phyloP scores from a whole-genome alignment of 2,113 vertebrate genomes.

The Papio anubis region DNA sequence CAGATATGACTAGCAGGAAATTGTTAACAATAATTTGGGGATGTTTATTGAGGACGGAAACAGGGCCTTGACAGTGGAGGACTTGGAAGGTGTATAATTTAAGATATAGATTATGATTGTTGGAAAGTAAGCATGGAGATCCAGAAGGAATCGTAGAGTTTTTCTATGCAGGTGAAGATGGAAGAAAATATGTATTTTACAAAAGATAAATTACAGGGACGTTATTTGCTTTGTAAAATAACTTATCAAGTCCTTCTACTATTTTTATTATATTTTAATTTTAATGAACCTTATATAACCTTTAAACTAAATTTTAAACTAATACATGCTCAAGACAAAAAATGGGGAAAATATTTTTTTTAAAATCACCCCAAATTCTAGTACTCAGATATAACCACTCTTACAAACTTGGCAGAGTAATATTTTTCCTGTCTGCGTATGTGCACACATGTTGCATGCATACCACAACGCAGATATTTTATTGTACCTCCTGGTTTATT shows the following conservation, averaged over 20 bases:
- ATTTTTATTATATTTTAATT: constrained; percentile 37
- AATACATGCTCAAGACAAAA: not conserved
- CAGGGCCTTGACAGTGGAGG: not conserved
- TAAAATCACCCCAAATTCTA: not conserved
- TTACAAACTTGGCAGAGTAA: not conserved
- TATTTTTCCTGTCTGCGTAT: not conserved
- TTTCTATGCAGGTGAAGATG: not conserved
- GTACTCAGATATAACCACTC: not conserved
- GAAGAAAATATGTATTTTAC: not conserved
- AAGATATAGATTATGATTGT: not conserved
- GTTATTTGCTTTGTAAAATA: constrained; percentile 20
- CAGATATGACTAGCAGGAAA: not conserved
- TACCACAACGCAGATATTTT: not conserved
- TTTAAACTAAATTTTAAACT: constrained; percentile 32
- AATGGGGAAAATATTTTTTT: not conserved
- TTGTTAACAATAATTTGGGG: not conserved
- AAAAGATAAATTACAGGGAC: not conserved
- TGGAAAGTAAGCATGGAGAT: not conserved
- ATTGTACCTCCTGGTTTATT: not conserved
- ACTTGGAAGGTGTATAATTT: not conserved
- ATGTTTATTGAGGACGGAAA: not conserved
- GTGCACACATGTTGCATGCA: not conserved
- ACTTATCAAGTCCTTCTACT: not conserved
- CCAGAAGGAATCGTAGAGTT: not conserved
- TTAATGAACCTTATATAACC: not conserved